phyloP scores from a whole-genome alignment of 2,797 vertebrate species.

The Phoeniculus purpureus region DNA sequence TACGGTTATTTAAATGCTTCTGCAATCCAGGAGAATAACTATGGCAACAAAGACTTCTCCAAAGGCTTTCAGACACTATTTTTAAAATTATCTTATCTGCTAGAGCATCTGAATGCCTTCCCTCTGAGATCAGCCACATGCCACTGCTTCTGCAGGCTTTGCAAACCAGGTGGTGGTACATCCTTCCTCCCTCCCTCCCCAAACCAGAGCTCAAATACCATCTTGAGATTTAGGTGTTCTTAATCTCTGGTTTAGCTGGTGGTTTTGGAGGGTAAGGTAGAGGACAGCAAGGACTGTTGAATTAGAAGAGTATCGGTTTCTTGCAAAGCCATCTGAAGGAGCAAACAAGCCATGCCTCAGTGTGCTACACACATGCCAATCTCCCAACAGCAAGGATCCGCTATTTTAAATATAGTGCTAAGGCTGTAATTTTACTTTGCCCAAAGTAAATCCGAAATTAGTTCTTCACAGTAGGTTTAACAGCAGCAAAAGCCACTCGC shows the following conservation, averaged over 20 bases:
- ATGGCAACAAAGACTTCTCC: constrained; percentile 71
- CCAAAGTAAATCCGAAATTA: constrained; percentile 32
- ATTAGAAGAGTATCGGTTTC: background rate
- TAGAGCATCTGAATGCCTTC: constrained; percentile 21
- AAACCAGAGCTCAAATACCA: background rate
- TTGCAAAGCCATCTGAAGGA: constrained; percentile 4
- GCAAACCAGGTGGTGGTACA: background rate
- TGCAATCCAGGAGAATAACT: constrained; percentile 61
- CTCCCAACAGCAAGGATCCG: background rate
- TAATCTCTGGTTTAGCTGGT: background rate
- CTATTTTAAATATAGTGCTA: background rate
- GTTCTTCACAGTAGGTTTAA: constrained; percentile 39
- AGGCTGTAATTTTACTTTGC: constrained; percentile 20
- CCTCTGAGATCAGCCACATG: background rate
- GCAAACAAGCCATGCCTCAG: background rate
- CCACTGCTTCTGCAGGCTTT: constrained; percentile 16
- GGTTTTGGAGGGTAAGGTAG: background rate
- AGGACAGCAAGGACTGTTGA: background rate
- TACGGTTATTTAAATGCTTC: constrained; percentile 48
- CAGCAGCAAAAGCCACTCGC: constrained; percentile 20
- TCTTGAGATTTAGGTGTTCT: background rate
- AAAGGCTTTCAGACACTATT: constrained; percentile 38
- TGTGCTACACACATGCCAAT: constrained; percentile 40
- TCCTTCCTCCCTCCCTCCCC: background rate
- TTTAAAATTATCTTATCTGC: constrained; percentile 49